Base-by-base conservation (phyloP, 1,140 invertebrate species). In the Listronotus oregonensis region DNA sequence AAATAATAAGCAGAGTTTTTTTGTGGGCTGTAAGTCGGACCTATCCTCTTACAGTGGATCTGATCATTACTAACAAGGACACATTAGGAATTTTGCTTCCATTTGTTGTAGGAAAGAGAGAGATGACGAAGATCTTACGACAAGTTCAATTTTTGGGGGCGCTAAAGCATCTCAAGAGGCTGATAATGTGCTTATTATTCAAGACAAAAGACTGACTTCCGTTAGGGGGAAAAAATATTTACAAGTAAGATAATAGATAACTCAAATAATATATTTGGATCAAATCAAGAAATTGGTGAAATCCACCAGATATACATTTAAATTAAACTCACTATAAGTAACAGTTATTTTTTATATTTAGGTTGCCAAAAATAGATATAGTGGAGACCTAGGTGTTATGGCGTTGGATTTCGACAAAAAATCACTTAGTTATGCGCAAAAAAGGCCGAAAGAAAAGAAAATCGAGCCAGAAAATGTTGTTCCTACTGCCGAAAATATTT, bases 141-240 rank as follows among this genome's bases (percentile, higher is more conserved):
- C 90, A 0, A 90, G 87, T 70, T 98, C 95, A 1, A 95, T 99
- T 75, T 98, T 97, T 82, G 96, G 96, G 14, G 91, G 94, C 62
- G 96, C 93, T 0, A 98, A 98, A 82, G 95, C 95, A 0, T 93
- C 91, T 9, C 96, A 99, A 80, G 97, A 99, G 82, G 95, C 97
- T 0, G 97, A 99, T 78, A 99, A 98, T 82, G 88, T 99, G 47
- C 81, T 99, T 1, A 95, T 99, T 62, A 90, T 99, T 70, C 96
- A 99, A 84, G 92, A 96, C 73, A 94, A 92, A 80, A 82, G 90
- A 67, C 74, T 92, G 31, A 87, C 83, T 6, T 86, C 87, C 37
- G 79, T 90, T 10, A 83, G 87, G 50, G 89, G 91, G 4, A 92
- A 90, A 75, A 95, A 95, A 77, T 95, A 91, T 79, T 81, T 96